Evolutionary conservation across 2,888 invertebrate genomes (phyloP).

Genomic region (Orthosia incerta): DNA sequence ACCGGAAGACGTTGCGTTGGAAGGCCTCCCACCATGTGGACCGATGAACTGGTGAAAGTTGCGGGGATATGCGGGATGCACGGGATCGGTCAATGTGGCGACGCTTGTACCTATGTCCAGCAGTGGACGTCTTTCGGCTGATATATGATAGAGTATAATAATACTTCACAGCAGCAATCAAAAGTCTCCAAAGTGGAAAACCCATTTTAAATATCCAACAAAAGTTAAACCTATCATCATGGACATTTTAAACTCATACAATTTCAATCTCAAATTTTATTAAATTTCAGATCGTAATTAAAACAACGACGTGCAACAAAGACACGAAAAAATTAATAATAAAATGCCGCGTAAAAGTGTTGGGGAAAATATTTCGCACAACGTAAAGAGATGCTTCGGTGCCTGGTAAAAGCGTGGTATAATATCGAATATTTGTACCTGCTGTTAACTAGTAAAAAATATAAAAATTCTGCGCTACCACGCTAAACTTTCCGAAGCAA

Average conservation of each 20-base stretch:
- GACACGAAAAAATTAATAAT: conserved; percentile 37
- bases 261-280: neutral
- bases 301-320: conserved; percentile 32
- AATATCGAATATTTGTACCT: conserved; percentile 43
- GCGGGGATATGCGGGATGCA: too few relatives aligned
- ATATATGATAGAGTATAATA: too few relatives aligned
- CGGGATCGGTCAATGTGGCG: too few relatives aligned
- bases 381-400: conserved; percentile 33
- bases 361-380: conserved; percentile 42
- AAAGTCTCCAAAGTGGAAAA: neutral
- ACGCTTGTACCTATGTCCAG: too few relatives aligned
- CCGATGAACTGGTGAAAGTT: too few relatives aligned
- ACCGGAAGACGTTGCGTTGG: too few relatives aligned
- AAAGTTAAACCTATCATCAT: conserved; percentile 19
- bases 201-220: neutral
- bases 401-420: conserved; percentile 28
- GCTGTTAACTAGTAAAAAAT: conserved; percentile 16
- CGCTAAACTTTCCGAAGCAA: conserved; percentile 34
- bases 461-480: conserved; percentile 11
- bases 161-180: neutral
- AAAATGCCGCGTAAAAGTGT: conserved; percentile 45
- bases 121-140: too few relatives aligned
- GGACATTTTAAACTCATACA: conserved; percentile 5
- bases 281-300: conserved; percentile 29
- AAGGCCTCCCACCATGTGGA: too few relatives aligned